phyloP scores from a whole-genome alignment of 2,888 invertebrate species.

The Drosophila subsilvestris region DNA sequence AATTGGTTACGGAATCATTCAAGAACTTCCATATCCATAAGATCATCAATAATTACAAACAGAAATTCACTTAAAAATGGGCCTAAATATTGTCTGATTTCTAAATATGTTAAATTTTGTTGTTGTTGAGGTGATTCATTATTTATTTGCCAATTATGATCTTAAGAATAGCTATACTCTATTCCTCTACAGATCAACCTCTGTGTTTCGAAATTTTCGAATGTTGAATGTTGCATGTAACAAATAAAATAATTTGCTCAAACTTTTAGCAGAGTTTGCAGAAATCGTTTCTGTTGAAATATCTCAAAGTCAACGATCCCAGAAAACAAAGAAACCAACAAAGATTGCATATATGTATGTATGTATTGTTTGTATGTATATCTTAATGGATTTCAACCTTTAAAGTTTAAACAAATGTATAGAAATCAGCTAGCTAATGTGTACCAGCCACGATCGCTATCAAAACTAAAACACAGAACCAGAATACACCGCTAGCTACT shows the following conservation, averaged over 20 bases:
- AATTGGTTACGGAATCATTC: background rate
- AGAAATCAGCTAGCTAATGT: background rate
- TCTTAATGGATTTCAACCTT: background rate
- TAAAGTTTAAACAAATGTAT: background rate
- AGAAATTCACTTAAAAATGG: background rate
- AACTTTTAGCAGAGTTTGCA: background rate
- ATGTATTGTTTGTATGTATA: too few relatives aligned
- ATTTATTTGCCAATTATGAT: background rate
- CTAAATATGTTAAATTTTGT: too few relatives aligned
- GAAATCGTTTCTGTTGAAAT: background rate
- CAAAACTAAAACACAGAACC: background rate
- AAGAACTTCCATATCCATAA: background rate
- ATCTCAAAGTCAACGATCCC: background rate
- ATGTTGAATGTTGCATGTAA: too few relatives aligned
- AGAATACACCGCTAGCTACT: constrained; percentile 26
- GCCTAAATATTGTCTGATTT: background rate
- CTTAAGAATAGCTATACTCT: background rate
- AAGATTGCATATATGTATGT: background rate
- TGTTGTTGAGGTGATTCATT: background rate
- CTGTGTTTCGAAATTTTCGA: too few relatives aligned
- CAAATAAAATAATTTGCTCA: too few relatives aligned
- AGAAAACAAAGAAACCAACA: background rate
- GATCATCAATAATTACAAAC: background rate
- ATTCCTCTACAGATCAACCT: too few relatives aligned
- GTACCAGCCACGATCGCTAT: constrained; percentile 32